Percentiles rank a stretch among this genome's conserved stretches.
These are phyloP conservation scores for Ceratosolen solmsi DNA, from an alignment of 1,140 invertebrate genomes.

Conservation along the genomic window DNA sequence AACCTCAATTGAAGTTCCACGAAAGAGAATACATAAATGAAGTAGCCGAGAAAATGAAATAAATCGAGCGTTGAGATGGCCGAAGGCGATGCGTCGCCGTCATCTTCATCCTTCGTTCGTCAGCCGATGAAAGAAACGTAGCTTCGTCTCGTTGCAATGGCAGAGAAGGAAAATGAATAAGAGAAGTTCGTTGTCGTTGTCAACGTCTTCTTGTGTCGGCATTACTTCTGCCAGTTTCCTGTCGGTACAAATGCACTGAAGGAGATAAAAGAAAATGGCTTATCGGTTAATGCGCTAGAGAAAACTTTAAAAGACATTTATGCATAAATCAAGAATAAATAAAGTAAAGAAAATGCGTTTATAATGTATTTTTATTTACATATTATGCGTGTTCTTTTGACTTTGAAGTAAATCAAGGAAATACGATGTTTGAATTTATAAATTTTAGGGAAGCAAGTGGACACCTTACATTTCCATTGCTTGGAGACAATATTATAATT, in stretches of 20 bases:
- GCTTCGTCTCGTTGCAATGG: neutral
- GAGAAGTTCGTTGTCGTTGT: neutral
- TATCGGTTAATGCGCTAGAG: neutral
- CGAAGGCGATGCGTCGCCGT: no score
- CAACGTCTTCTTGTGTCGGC: neutral
- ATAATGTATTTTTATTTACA: no score
- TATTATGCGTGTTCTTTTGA: no score
- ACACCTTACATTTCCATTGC: no score
- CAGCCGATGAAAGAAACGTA: neutral
- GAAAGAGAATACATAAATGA: constrained; percentile 24
- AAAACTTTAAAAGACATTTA: neutral
- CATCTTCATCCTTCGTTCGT: no score
- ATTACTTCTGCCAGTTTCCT: neutral
- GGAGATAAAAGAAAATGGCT: neutral
- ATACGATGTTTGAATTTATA: no score
- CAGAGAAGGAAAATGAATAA: constrained; percentile 11
- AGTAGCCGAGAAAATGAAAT: neutral
- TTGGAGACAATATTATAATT: no score
- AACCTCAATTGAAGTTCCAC: neutral
- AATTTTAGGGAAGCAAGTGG: no score
- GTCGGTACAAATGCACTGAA: neutral
- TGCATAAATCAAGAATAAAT: no score
- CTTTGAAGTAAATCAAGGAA: no score
- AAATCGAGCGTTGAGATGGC: no score
- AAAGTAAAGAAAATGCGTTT: no score